phyloP scores from a whole-genome alignment of 1,140 invertebrate genomes.

The Antheraea mylitta region DNA sequence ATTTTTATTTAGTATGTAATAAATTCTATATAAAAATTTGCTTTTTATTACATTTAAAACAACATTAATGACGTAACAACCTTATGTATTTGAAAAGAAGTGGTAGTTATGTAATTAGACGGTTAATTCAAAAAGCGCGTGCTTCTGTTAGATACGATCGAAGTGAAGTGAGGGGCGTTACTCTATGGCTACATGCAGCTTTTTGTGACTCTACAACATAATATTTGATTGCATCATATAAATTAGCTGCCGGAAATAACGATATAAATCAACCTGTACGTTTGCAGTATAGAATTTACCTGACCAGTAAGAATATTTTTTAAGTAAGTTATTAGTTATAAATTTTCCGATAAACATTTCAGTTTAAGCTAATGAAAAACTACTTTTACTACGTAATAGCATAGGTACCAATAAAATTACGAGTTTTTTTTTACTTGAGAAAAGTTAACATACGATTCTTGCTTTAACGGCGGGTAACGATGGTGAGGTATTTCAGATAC shows the following conservation, averaged over 20 bases:
- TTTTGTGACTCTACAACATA: conserved; percentile 47
- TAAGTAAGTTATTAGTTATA: background rate
- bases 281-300: conserved; percentile 28
- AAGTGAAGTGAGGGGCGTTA: conserved; percentile 38
- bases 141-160: conserved; percentile 38
- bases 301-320: background rate
- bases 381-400: background rate
- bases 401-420: no score
- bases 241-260: conserved; percentile 51
- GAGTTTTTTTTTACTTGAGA: no score
- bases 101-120: conserved; percentile 12
- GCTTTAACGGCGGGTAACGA: no score
- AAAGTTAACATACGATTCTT: no score
- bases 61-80: background rate
- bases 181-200: conserved; percentile 25
- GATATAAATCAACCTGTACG: conserved; percentile 47
- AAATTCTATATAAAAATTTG: no score
- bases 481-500: no score
- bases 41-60: no score
- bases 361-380: background rate
- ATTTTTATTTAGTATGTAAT: no score
- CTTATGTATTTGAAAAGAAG: background rate
- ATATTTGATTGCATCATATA: conserved; percentile 50
- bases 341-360: background rate
- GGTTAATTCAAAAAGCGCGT: conserved; percentile 51